Evolutionary conservation across 1,140 invertebrate species (phyloP), one percentile per base, ranked within the genome.

Genomic region (Hyphantria cunea): DNA sequence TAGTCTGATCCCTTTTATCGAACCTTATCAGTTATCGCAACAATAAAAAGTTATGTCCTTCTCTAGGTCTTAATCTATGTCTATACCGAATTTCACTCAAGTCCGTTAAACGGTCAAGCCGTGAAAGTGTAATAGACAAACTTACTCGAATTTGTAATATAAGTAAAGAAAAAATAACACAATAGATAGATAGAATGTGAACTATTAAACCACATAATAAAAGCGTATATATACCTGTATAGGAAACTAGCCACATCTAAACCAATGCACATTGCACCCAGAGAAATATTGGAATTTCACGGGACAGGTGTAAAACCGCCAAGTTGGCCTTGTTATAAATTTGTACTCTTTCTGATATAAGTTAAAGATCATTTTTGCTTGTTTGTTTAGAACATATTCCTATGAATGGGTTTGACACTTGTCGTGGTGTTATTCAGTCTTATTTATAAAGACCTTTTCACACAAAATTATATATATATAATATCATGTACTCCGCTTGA

Each of bases 261-360:
- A 74, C 64, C 56, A 74, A 70, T 74, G 71, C 74, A 77, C 65
- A 56, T 58, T 69, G 65, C 63, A 51, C 45, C 15, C 59, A 58
- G 67, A 72, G 69, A 77, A 74, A 77, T 74, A 77, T 77, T 68
- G 67, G 68, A 74, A 70, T 72, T 70, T 58, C 64, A 60, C 49
- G 64, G 49, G 37, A 65, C 60, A 53, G 58, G 58, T 72, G 61
- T 49, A 64, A 33, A 64, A 66, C 41, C 54, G 50, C 32, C 37
- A 45, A 47, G 25, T 50, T 60, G 55, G 14, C 34, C 13, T 11
- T 53, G 42, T 37, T 32, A 48, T 45, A 12, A 55, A 41, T 54
- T 50, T 49, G 10, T 31, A 45, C 39, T 48, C 60, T 65, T 62
- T 59, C 37, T 0, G 0, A 6, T 12, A 0, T 0, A 4, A 0